Conservation (phyloP, 2,888 invertebrate genomes). For the Fragum whitleyi region DNA sequence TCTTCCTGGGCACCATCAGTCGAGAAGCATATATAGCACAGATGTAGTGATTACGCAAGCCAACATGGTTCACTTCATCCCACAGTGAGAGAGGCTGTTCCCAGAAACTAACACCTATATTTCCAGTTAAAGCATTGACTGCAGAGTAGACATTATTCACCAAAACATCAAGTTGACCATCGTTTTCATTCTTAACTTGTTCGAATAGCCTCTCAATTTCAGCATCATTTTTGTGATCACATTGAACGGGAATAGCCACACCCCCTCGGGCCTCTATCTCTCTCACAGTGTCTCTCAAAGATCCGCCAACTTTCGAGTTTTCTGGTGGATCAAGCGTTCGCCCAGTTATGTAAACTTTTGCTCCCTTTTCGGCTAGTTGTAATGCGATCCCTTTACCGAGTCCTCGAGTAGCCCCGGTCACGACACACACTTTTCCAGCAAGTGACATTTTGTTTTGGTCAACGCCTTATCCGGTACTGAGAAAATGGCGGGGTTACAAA, state of each 20-base stretch:
- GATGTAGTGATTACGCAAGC: slow-evolving; percentile 85
- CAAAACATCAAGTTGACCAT: slow-evolving; percentile 84
- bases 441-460: slow-evolving; percentile 42
- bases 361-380: slow-evolving; percentile 85
- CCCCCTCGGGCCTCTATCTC: slow-evolving; percentile 81
- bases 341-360: slow-evolving; percentile 86
- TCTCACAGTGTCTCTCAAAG: slow-evolving; percentile 37
- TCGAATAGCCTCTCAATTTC: slow-evolving; percentile 84
- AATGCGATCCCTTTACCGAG: slow-evolving; percentile 85
- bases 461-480: neutral
- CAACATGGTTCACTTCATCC: slow-evolving; percentile 85
- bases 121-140: slow-evolving; percentile 72
- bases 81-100: slow-evolving; percentile 83
- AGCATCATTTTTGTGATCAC: slow-evolving; percentile 83
- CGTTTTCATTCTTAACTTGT: slow-evolving; percentile 80
- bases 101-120: slow-evolving; percentile 82
- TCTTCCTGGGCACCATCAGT: slow-evolving; percentile 83
- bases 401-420: slow-evolving; percentile 85
- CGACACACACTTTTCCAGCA: slow-evolving; percentile 82
- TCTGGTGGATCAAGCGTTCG: slow-evolving; percentile 41
- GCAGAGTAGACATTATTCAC: slow-evolving; percentile 86
- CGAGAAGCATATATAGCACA: slow-evolving; percentile 84
- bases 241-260: slow-evolving; percentile 82
- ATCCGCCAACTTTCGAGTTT: slow-evolving; percentile 28
- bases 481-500: neutral